Conservation (phyloP, 2,113 vertebrate genomes). For the Pholis gunnellus region DNA sequence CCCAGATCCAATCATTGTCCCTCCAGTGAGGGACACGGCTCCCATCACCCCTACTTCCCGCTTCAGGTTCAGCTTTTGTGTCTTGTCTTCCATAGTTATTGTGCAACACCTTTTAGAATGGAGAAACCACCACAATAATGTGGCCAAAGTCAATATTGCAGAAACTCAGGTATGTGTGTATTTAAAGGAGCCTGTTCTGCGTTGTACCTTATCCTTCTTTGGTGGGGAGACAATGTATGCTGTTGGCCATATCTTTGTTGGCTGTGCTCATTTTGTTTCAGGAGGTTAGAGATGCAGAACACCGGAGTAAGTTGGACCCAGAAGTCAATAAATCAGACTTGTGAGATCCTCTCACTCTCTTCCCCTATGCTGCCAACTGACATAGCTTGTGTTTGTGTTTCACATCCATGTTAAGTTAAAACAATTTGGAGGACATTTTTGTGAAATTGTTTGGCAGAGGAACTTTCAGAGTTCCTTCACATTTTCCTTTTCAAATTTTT, state of each 20-base stretch:
- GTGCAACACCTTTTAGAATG: not conserved
- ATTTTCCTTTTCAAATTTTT: too few relatives aligned
- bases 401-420: too few relatives aligned
- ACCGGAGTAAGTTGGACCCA: not conserved
- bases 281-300: not conserved
- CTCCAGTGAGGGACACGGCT: constrained; percentile 86
- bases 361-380: not conserved
- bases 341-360: not conserved
- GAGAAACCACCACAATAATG: constrained; percentile 3
- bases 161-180: not conserved
- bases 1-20: constrained; percentile 90
- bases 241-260: not conserved
- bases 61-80: constrained; percentile 69
- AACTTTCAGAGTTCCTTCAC: too few relatives aligned
- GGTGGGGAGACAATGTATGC: not conserved
- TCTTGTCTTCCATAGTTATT: constrained; percentile 53
- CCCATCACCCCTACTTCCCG: constrained; percentile 84
- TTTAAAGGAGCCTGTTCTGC: not conserved
- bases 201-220: not conserved
- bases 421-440: too few relatives aligned
- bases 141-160: constrained; percentile 55
- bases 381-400: too few relatives aligned
- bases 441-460: too few relatives aligned
- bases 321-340: not conserved
- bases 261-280: too few relatives aligned